phyloP scores from a whole-genome alignment of 92 coral and sea anemone species.

The Porites lobata region DNA sequence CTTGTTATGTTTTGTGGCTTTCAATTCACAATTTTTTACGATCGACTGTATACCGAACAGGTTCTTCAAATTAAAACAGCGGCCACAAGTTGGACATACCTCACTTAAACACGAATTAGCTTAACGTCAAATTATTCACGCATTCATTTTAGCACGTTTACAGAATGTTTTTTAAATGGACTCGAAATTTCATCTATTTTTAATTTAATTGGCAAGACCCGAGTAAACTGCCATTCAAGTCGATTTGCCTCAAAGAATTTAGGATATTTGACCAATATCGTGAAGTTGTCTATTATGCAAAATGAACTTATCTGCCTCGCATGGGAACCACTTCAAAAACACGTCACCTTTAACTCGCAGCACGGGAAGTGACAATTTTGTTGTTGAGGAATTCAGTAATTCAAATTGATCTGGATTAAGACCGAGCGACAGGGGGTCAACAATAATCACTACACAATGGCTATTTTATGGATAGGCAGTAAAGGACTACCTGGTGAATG shows the following conservation, averaged over 20 bases:
- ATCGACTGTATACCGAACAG: slow-evolving; percentile 33
- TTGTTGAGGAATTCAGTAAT: slow-evolving; percentile 35
- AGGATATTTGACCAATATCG: slow-evolving; percentile 47
- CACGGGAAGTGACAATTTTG: slow-evolving; percentile 22
- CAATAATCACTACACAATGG: slow-evolving; percentile 29
- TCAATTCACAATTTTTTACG: not conserved
- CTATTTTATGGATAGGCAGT: not conserved
- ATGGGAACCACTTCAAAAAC: not conserved
- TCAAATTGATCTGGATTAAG: slow-evolving; percentile 24
- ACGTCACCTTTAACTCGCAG: not conserved
- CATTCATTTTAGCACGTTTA: not conserved
- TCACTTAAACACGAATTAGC: not conserved
- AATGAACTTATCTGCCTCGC: slow-evolving; percentile 2
- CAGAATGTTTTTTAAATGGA: not conserved
- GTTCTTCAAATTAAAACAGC: slow-evolving; percentile 25
- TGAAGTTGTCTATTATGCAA: slow-evolving; percentile 11
- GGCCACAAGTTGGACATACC: not conserved
- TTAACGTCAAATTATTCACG: not conserved
- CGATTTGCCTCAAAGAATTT: slow-evolving; percentile 39
- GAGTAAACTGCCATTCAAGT: not conserved
- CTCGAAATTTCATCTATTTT: slow-evolving; percentile 12
- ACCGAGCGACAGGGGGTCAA: slow-evolving; percentile 24
- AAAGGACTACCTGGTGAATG: not conserved
- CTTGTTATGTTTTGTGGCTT: not conserved
- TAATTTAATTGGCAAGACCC: not conserved